Base-by-base conservation (phyloP, 2,888 invertebrate genomes). In the Sipha maydis region DNA sequence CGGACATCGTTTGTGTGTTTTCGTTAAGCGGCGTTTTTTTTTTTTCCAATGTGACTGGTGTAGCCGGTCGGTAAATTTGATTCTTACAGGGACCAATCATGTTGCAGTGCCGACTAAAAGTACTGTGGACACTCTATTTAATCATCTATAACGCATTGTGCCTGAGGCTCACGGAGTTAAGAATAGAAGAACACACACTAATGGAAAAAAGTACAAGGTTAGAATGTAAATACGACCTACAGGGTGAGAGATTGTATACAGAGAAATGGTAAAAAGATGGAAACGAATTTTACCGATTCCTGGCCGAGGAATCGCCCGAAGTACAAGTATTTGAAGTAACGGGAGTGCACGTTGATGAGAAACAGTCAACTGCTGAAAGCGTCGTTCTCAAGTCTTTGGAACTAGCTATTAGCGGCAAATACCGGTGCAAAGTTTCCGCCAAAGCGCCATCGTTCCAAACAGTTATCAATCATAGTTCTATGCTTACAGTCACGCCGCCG, bases 251-350 rank as follows among this genome's bases (percentile, higher is more conserved):
- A 83, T 93, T 97, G 80, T 97, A 97, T 92, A 96, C 97, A 61
- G 97, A 97, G 91, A 97, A 97, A 93, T 97, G 97, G 97, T 97
- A 97, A 93, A 97, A 97, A 92, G 96, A 97, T 92, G 97, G 96
- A 90, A 95, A 96, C 92, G 97, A 97, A 93, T 97, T 97, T 93
- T 97, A 96, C 93, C 94, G 97, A 90, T 97, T 95, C 92, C 96
- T 97, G 90, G 97, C 97, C 34, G 93, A 95, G 85, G 96, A 97
- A 92, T 94, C 94, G 91, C 97, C 97, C 89, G 96, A 96, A 2
- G 94, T 95, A 73, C 95, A 96, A 92, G 95, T 95, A 91, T 97
- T 97, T 92, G 93, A 94, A 85, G 93, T 96, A 90, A 95, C 95
- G 0, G 97, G 97, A 90, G 96, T 97, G 89, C 95, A 95, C 91